phyloP scores from a whole-genome alignment of 1,140 invertebrate species.

The Hormaphis cornu region DNA sequence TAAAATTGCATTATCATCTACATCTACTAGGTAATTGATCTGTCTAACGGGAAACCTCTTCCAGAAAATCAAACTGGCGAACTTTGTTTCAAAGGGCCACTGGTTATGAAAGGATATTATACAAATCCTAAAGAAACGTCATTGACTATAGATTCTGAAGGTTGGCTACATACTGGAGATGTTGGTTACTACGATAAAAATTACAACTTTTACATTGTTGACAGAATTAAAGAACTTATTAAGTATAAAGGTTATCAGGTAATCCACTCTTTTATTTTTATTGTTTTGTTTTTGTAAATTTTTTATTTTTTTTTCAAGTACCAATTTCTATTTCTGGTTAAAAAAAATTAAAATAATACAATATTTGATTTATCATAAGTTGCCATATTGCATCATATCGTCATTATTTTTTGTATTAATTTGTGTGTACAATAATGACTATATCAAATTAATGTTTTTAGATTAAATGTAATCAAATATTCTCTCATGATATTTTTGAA shows the following conservation, averaged over 20 bases:
- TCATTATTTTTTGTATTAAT: background rate
- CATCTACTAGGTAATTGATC: constrained; percentile 29
- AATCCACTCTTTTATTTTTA: no score
- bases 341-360: no score
- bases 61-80: constrained; percentile 49
- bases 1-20: background rate
- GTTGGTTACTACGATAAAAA: constrained; percentile 64
- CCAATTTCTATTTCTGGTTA: background rate
- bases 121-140: constrained; percentile 54
- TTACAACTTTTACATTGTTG: constrained; percentile 61
- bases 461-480: constrained; percentile 46
- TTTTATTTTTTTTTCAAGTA: background rate
- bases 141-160: constrained; percentile 55
- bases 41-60: constrained; percentile 8
- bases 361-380: no score
- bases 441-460: constrained; percentile 25
- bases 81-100: constrained; percentile 56
- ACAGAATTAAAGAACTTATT: constrained; percentile 69
- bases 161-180: constrained; percentile 74
- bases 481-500: constrained; percentile 47
- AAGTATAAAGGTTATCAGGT: constrained; percentile 72
- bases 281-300: background rate
- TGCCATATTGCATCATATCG: no score
- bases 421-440: background rate
- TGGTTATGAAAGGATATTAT: constrained; percentile 59